phyloP scores from a whole-genome alignment of 2,888 invertebrate genomes.

The Prostheceraeus crozeri region DNA sequence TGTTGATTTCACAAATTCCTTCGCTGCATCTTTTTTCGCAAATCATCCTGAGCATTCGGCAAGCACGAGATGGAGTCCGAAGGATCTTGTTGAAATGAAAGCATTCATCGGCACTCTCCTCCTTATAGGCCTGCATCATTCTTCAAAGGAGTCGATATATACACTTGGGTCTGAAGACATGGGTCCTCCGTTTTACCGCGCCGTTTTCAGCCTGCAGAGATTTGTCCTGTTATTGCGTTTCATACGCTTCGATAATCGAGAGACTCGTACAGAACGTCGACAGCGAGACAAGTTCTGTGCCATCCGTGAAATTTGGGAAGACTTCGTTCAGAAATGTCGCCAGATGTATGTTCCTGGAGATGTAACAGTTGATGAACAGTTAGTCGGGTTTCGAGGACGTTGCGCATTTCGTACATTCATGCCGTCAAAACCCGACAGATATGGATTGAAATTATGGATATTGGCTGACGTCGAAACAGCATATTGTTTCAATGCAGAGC shows the following conservation, averaged over 20 bases:
- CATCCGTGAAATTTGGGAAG: constrained; percentile 29
- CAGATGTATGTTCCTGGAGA: constrained; percentile 27
- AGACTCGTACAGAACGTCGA: constrained; percentile 8
- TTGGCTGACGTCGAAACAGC: constrained; percentile 11
- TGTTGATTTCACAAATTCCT: neutral
- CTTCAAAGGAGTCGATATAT: constrained; percentile 11
- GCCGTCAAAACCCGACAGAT: constrained; percentile 15
- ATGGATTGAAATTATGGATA: constrained; percentile 7
- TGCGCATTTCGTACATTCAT: constrained; percentile 13
- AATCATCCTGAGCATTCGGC: neutral
- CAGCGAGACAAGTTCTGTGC: constrained; percentile 24
- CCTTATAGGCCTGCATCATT: constrained; percentile 3
- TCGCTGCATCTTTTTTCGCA: neutral
- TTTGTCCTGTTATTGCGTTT: constrained; percentile 13
- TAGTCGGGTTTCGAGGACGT: constrained; percentile 13
- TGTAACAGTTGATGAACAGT: constrained; percentile 25
- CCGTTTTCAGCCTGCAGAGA: constrained; percentile 8
- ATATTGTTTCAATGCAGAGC: constrained; percentile 18
- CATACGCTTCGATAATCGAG: constrained; percentile 16
- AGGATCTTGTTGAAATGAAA: neutral
- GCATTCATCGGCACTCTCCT: constrained; percentile 1
- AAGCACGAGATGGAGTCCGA: neutral
- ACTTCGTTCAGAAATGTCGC: constrained; percentile 20
- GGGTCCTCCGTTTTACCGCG: constrained; percentile 18
- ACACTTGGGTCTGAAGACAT: constrained; percentile 15